phyloP scores from a whole-genome alignment of 2,113 vertebrate species.

The Tricholaema leucomelas region DNA sequence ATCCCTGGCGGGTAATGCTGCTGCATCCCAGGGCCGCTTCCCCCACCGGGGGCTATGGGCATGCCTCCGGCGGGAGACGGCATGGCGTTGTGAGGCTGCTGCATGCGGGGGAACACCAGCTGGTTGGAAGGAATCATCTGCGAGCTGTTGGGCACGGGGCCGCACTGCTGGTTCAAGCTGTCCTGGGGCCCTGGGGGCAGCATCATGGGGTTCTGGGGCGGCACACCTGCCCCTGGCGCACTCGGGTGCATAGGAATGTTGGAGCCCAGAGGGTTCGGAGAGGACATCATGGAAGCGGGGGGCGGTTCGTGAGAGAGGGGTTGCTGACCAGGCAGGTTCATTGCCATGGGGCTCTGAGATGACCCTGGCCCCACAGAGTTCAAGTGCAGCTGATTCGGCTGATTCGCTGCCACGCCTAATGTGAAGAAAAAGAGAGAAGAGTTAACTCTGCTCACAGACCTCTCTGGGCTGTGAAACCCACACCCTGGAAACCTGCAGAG shows the following conservation, averaged over 20 bases:
- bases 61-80: slow-evolving; percentile 40
- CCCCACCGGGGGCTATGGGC: slow-evolving; percentile 53
- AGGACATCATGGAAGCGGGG: slow-evolving; percentile 84
- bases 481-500: neutral
- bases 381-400: slow-evolving; percentile 85
- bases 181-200: slow-evolving; percentile 80
- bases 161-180: slow-evolving; percentile 77
- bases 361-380: slow-evolving; percentile 83
- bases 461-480: neutral
- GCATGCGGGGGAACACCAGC: slow-evolving; percentile 82
- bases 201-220: slow-evolving; percentile 79
- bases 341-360: slow-evolving; percentile 90
- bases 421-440: neutral
- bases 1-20: slow-evolving; percentile 77
- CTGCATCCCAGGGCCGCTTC: slow-evolving; percentile 71
- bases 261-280: slow-evolving; percentile 86
- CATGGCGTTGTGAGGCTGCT: slow-evolving; percentile 79
- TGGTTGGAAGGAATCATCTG: slow-evolving; percentile 88
- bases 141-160: slow-evolving; percentile 80
- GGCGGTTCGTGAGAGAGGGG: slow-evolving; percentile 88
- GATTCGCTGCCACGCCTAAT: slow-evolving; percentile 83
- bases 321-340: slow-evolving; percentile 87
- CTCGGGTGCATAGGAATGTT: slow-evolving; percentile 87
- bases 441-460: neutral
- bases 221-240: slow-evolving; percentile 73